Evolutionary conservation across 2,888 invertebrate species (phyloP).

Genomic region (Geophilus truncorum): DNA sequence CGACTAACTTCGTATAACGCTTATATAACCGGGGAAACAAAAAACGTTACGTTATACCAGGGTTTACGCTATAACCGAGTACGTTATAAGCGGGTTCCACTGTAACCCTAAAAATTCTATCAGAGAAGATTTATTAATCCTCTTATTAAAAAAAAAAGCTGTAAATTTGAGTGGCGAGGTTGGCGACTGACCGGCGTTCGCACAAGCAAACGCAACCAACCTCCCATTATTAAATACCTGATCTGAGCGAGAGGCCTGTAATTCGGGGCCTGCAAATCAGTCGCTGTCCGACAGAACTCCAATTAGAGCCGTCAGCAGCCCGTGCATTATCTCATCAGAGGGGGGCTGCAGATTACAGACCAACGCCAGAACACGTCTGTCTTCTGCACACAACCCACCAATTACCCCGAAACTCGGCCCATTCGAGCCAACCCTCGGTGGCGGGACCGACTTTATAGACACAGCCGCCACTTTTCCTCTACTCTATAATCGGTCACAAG

Average conservation of each 20-base stretch:
- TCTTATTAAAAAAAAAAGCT: no score
- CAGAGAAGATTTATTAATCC: no score
- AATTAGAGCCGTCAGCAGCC: constrained; percentile 31
- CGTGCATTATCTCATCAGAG: constrained; percentile 31
- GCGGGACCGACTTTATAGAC: constrained; percentile 1
- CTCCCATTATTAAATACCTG: constrained; percentile 33
- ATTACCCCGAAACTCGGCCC: background rate
- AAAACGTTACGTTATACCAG: no score
- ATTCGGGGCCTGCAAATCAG: constrained; percentile 32
- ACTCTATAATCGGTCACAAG: background rate
- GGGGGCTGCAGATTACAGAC: constrained; percentile 28
- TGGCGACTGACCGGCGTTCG: background rate
- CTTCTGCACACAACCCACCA: constrained; percentile 5
- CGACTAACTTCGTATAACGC: no score
- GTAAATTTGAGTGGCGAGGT: constrained; percentile 11
- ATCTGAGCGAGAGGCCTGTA: constrained; percentile 23
- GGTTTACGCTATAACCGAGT: no score
- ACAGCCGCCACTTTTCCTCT: background rate
- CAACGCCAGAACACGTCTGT: background rate
- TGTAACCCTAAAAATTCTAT: no score
- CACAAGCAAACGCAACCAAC: background rate
- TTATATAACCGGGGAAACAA: no score
- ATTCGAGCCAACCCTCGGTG: background rate
- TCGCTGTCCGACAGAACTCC: constrained; percentile 27
- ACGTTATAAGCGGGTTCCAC: no score